Evolutionary conservation across 2,113 vertebrate species (phyloP).

Genomic region (Hemicordylus capensis): DNA sequence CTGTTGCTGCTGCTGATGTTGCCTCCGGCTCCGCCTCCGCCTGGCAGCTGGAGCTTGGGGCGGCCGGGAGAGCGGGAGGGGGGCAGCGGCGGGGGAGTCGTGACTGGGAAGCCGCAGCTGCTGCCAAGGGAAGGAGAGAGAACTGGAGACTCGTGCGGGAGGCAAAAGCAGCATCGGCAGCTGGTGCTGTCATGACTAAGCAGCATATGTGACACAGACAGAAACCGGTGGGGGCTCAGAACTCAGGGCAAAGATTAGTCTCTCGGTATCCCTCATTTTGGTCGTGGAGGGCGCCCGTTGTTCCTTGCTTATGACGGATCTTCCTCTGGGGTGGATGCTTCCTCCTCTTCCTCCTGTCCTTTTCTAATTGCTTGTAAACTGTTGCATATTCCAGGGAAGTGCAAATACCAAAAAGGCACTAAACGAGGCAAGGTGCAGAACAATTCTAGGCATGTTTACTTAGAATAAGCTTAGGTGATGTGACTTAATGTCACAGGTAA

Average conservation of each 20-base stretch:
- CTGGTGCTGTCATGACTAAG: conserved; percentile 1
- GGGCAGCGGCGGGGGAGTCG: not conserved
- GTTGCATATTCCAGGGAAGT: not conserved
- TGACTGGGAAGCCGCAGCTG: conserved; percentile 26
- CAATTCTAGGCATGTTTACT: not conserved
- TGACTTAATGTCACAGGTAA: too few species aligned
- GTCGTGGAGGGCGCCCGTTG: not conserved
- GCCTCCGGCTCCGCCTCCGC: not conserved
- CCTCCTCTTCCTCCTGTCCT: not conserved
- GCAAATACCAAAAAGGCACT: too few species aligned
- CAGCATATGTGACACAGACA: not conserved
- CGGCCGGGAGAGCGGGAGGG: accelerated
- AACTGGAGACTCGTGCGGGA: too few species aligned
- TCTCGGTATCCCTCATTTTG: not conserved
- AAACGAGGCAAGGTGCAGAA: not conserved
- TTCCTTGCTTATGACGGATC: accelerated
- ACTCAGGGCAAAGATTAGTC: not conserved
- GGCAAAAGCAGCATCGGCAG: not conserved
- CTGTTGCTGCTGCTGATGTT: conserved; percentile 39
- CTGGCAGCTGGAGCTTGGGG: not conserved
- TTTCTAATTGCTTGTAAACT: not conserved
- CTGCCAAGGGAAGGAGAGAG: not conserved
- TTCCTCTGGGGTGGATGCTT: not conserved
- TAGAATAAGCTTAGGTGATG: not conserved
- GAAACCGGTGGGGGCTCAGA: not conserved